These are phyloP conservation scores for Okapia johnstoni DNA, from an alignment of 2,113 vertebrate species.

Conservation along the genomic window DNA sequence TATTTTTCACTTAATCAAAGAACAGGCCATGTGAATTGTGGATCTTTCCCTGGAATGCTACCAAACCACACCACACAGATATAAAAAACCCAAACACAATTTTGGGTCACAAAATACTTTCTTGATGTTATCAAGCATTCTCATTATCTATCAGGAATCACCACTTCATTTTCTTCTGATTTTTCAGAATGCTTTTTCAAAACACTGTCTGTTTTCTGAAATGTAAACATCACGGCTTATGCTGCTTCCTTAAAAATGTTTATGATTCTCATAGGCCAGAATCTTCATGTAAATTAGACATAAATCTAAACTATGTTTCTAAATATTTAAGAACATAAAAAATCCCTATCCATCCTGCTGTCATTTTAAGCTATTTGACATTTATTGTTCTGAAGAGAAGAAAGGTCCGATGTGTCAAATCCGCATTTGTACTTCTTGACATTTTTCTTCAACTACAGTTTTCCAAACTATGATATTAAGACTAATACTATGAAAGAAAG, in stretches of 20 bases:
- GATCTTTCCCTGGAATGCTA: neutral
- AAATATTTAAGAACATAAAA: conserved; percentile 85
- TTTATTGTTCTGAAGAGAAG: conserved; percentile 83
- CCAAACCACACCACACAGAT: neutral
- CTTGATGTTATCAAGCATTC: neutral
- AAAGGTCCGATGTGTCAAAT: conserved; percentile 85
- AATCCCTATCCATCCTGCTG: conserved; percentile 75
- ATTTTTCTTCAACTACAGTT: conserved; percentile 81
- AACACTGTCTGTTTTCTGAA: neutral
- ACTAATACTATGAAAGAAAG: conserved; percentile 46
- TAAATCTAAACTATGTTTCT: conserved; percentile 75
- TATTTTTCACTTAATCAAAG: neutral
- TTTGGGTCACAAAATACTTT: neutral
- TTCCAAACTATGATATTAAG: conserved; percentile 76
- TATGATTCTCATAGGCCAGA: conserved; percentile 63
- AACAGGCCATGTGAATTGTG: neutral
- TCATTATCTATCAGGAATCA: conserved; percentile 10
- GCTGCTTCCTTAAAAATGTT: neutral
- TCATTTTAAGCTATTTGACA: conserved; percentile 83
- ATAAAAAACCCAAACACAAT: neutral
- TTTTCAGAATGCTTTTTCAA: conserved; percentile 12
- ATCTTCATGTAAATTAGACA: conserved; percentile 71
- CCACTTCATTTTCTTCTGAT: neutral
- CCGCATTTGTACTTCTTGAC: conserved; percentile 81
- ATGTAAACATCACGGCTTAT: conserved; percentile 21